Percentiles rank a stretch among this genome's conserved stretches.
These are phyloP conservation scores for Alosa sapidissima DNA, from an alignment of 2,797 vertebrate species.

Conservation along the genomic window DNA sequence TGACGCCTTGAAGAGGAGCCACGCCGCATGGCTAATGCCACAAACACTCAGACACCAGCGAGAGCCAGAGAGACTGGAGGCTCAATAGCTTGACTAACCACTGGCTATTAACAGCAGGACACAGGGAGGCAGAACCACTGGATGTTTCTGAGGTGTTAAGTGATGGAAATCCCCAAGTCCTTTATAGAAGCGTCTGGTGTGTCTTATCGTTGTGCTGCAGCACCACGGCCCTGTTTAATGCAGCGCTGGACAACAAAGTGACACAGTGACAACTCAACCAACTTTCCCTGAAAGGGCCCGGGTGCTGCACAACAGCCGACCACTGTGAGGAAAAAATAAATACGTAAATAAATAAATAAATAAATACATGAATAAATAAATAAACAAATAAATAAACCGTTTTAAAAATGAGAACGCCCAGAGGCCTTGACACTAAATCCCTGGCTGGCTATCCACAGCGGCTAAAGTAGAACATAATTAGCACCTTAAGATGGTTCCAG, in stretches of 20 bases:
- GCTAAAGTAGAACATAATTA: conserved; percentile 63
- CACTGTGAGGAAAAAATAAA: background rate
- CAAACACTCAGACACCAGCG: background rate
- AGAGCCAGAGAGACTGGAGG: background rate
- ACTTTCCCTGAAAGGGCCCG: background rate
- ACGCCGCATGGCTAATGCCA: background rate
- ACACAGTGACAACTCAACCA: background rate
- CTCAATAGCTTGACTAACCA: conserved; percentile 8
- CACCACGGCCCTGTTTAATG: background rate
- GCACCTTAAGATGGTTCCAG: conserved; percentile 56
- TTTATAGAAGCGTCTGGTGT: background rate
- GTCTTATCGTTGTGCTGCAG: conserved; percentile 10
- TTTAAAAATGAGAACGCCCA: background rate
- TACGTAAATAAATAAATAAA: background rate
- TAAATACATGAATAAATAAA: background rate
- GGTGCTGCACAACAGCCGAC: background rate
- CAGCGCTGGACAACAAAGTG: conserved; percentile 5
- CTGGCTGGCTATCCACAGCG: conserved; percentile 16
- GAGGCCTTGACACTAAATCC: conserved; percentile 8
- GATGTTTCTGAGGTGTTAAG: conserved; percentile 11
- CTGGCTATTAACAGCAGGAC: conserved; percentile 23
- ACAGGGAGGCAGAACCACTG: background rate
- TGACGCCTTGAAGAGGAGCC: conserved; percentile 21
- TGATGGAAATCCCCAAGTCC: conserved; percentile 5
- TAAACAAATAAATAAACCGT: background rate